Evolutionary conservation across 2,888 invertebrate species (phyloP), one percentile per base, ranked within the genome.

Genomic region (Gymnosoma rotundatum): DNA sequence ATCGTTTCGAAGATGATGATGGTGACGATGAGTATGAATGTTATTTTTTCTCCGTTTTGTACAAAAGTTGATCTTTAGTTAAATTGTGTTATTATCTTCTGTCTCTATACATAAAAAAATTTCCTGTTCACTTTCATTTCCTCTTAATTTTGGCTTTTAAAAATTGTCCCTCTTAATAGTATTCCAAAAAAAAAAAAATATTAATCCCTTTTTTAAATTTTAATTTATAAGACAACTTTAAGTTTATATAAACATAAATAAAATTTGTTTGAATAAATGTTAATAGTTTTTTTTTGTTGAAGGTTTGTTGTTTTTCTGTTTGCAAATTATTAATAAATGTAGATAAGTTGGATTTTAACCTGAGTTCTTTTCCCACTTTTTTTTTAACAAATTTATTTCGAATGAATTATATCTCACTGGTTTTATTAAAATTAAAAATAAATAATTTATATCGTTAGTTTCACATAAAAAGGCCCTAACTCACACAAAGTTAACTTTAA

Each of bases 231-330:
- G 73, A 64, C 50, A 72, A 16, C 16, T 58, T 25, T 60, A 69
- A 69, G 63, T 73, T 58, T 73, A 73, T 64, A 66, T 56, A 64
- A 58, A 69, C 64, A 67, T 54, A 63, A 67, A 63, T 73, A 76
- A 69, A 45, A 60, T 48, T 60, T 58, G 36, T 72, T 76, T 63
- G 60, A 81, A 82, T 85, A 84, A 82, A 83, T 78, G 54, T 78
- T 67, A 78, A 70, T 61, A 48, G 54, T 63, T 48, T 78, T 45
- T 85, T 61, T 69, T n/a, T n/a, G n/a, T n/a, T 69, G 25, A 67
- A 78, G 67, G 54, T 67, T 78, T 83, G 73, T 83, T 82, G 85
- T 87, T 85, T 85, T 89, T 88, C 12, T 64, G 67, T 38, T 56
- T 52, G 18, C 10, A 56, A 14, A 9, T 48, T 48, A 56, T 48